A percentile compares a stretch with the other conserved stretches of the same genome.
phyloP scores from a whole-genome alignment of 2,888 invertebrate genomes.

The Troides oblongomaculatus region DNA sequence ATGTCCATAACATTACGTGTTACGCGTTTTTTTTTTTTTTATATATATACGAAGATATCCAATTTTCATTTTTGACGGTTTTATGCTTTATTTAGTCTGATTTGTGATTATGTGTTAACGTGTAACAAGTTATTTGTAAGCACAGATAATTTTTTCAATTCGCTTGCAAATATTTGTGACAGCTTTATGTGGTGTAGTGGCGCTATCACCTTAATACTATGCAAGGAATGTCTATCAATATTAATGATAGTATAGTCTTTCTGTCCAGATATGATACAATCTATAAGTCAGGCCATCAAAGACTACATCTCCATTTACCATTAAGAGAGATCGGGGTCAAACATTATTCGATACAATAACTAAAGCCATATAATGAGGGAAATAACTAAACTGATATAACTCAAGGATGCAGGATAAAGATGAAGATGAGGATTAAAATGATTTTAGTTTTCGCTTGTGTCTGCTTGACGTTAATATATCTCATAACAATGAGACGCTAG shows the following conservation, averaged over 20 bases:
- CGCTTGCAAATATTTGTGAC: not conserved
- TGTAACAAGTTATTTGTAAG: not conserved
- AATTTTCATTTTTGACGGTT: not conserved
- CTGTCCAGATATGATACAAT: no score
- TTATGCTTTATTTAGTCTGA: constrained; percentile 7
- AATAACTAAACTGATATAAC: no score
- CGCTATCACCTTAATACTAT: not conserved
- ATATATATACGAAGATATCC: not conserved
- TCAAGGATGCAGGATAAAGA: no score
- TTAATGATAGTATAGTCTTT: not conserved
- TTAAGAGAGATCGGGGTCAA: no score
- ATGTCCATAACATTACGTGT: constrained; percentile 11
- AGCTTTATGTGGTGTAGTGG: not conserved
- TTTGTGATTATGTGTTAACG: constrained; percentile 7
- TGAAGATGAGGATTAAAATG: no score
- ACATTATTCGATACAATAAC: no score
- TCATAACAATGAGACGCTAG: no score
- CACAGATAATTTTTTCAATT: not conserved
- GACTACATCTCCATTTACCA: no score
- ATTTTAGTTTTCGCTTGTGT: no score
- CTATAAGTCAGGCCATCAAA: no score
- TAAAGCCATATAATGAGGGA: no score
- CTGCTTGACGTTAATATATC: no score
- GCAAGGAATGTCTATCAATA: not conserved
- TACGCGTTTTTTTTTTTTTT: not conserved